Percentiles rank a stretch among this genome's conserved stretches.
phyloP scores from a whole-genome alignment of 2,888 invertebrate genomes.

The Hypomecis atomaria region DNA sequence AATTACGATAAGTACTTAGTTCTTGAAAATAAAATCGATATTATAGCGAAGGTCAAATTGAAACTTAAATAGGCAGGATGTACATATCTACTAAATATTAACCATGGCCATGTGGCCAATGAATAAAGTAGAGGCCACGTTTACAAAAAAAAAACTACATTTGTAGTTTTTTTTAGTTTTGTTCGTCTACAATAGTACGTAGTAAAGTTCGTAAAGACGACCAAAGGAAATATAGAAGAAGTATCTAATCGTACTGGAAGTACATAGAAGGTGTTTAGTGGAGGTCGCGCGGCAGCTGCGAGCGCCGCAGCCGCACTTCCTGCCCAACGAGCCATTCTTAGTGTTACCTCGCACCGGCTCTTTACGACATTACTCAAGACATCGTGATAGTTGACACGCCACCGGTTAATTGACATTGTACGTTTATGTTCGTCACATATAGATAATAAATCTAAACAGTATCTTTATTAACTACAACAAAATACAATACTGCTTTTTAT shows the following conservation, averaged over 20 bases:
- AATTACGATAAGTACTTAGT: not conserved
- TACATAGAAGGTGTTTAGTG: slow-evolving; percentile 45
- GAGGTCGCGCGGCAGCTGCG: slow-evolving; percentile 63
- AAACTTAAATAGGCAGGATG: not conserved
- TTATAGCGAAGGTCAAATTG: not conserved
- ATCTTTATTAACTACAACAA: too few species aligned
- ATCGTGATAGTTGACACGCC: slow-evolving; percentile 46
- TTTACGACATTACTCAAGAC: slow-evolving; percentile 66
- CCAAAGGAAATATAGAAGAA: slow-evolving; percentile 15
- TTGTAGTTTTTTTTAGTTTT: too few species aligned
- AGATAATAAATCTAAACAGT: slow-evolving; percentile 42
- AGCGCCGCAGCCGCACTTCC: slow-evolving; percentile 71
- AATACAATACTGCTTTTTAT: too few species aligned
- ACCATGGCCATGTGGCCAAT: too few species aligned
- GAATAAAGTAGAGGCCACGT: too few species aligned
- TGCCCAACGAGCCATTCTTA: slow-evolving; percentile 75
- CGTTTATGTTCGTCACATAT: slow-evolving; percentile 52
- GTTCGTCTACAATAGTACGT: too few species aligned
- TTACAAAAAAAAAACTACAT: too few species aligned
- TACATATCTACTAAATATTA: too few species aligned
- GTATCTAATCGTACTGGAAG: slow-evolving; percentile 28
- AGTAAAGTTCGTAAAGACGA: not conserved
- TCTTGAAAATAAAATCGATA: not conserved
- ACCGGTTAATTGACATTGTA: slow-evolving; percentile 51
- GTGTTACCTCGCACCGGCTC: slow-evolving; percentile 64